Base-by-base conservation (phyloP, 1,140 invertebrate species). In the Drosophila suzukii region DNA sequence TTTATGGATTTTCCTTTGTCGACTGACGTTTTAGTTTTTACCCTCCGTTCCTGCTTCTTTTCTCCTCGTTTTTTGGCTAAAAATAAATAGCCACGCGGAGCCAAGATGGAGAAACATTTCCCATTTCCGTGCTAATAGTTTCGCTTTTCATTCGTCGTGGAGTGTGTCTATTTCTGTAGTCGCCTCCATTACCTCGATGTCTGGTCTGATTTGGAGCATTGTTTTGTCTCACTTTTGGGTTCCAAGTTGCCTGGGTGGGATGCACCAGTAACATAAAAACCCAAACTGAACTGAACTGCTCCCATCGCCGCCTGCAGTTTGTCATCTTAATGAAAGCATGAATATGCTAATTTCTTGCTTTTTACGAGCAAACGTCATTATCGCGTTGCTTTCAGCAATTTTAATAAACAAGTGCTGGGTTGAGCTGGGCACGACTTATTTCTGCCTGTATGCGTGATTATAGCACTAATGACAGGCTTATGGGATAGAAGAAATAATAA, bases 121-220 rank as follows among this genome's bases (percentile, higher is more conserved):
- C 72, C 62, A 62, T 71, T 88, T 71, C 54, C 46, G 61, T 86
- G 82, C 70, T 72, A 78, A 81, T 74, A 73, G 68, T 86, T 86
- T 86, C 84, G 79, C 83, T 86, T 86, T 86, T 89, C 84, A 71
- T 77, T 78, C 65, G 57, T 78, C 67, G 57, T 62, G 58, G 73
- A 84, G 66, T 82, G 53, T 51, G 49, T 46, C 39, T 78, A 71
- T 60, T 71, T 55, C 13, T 39, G 43, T 41, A 36, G 15, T 24
- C 30, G 58, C 32, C 44, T 59, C 20, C 20, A 20, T 20, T 20
- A 47, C 41, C 76, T 1, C 4, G 13, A 10, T 34, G 49, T 51
- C 49, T 51, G 49, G 6, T n/a, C 49, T 56, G 46, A 56, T 75
- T 68, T 39, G 50, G 63, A 41, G 43, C 50, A 53, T 50, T 36